Base-by-base conservation (phyloP, 1,140 invertebrate species). In the Sinella curviseta region DNA sequence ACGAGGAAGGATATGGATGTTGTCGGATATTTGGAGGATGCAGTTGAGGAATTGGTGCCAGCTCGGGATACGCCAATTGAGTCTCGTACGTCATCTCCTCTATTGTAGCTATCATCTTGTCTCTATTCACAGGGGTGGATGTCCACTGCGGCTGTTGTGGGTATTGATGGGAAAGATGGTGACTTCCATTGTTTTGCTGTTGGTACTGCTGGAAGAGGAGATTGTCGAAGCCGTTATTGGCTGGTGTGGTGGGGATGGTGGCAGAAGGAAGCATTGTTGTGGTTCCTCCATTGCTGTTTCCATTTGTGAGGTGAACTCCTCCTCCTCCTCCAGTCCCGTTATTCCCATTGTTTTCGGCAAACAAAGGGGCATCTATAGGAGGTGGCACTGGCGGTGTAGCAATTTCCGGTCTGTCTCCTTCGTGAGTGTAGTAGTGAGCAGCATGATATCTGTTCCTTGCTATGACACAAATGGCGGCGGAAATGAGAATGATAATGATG, bases 351-450 rank as follows among this genome's bases (percentile, higher is more conserved):
- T 8, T 14, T 16, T 70, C 65, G 4, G 12, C 26, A 8, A 70
- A 60, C 4, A 60, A 26, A 4, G 57, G 4, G 8, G 24, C 57
- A 12, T 60, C 65, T 30, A 8, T 24, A 70, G 26, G 30, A 31
- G 65, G 65, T 2, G 65, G 65, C 2, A 70, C 65, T 14, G 65
- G 65, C n/a, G 65, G 65, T 24, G 65, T 70, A 3, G 65, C 65
- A n/a, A 70, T 75, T 48, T 75, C 65, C 16, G 87, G 85, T 17
- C 90, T 85, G 82, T 92, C 91, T 81, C 91, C 91, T 85, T 93
- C 92, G 84, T 92, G 90, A 0, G 92, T 93, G 85, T 93, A 93
- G 85, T 93, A 93, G 36, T 90, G 90, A 17, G 91, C 92, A 0
- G 91, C 89, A 80, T 92, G 91, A 20, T 90, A 87, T 55, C 89